Percentiles rank a stretch among this genome's conserved stretches.
Evolutionary conservation across 23 tunicate species (phyloP).

Genomic region (Aplidium turbinatum): DNA sequence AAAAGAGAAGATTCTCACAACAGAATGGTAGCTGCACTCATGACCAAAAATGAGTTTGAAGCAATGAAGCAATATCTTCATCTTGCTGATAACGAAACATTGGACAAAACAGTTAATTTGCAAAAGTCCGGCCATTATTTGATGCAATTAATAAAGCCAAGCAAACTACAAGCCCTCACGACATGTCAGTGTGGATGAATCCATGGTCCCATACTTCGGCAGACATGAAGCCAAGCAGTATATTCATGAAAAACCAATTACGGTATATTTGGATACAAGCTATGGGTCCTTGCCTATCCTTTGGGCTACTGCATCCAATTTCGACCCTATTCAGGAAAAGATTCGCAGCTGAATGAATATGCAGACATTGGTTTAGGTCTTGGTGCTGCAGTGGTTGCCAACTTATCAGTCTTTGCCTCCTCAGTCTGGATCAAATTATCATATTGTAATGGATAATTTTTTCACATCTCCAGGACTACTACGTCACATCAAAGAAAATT

Average conservation of each 20-base stretch:
- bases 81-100: conserved; percentile 17
- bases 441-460: conserved; percentile 27
- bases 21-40: not conserved
- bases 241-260: conserved; percentile 17
- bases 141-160: conserved; percentile 8
- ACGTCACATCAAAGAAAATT: not conserved
- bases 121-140: conserved; percentile 25
- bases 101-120: conserved; percentile 26
- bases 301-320: conserved; percentile 14
- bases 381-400: conserved; percentile 8
- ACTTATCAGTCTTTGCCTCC: not conserved
- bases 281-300: conserved; percentile 7
- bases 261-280: conserved; percentile 19
- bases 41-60: conserved; percentile 15
- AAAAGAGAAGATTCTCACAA: not conserved
- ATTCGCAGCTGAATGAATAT: not conserved
- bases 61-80: conserved; percentile 13
- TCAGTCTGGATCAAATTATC: not conserved
- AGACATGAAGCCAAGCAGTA: conserved; percentile 19
- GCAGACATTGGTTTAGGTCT: conserved; percentile 3
- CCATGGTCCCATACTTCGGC: conserved; percentile 33
- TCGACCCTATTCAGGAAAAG: conserved; percentile 22
- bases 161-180: not conserved
- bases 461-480: conserved; percentile 18
- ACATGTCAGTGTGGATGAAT: conserved; percentile 29